phyloP scores from a whole-genome alignment of 2,797 vertebrate genomes.

The Chaetodon trifasciatus region DNA sequence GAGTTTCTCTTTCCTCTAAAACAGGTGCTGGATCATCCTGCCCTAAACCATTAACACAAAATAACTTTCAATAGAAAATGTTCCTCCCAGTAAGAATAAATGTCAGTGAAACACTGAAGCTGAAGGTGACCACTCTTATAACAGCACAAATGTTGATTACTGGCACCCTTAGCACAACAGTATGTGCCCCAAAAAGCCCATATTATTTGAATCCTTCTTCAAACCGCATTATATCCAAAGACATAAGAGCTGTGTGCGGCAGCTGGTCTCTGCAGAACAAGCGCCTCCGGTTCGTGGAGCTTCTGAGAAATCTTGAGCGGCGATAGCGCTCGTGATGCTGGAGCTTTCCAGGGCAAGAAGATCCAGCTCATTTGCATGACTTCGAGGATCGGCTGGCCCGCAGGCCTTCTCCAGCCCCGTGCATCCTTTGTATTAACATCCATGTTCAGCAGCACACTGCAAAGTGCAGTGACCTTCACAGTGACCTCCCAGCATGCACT shows the following conservation, averaged over 20 bases:
- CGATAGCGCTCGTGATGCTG: conserved; percentile 2
- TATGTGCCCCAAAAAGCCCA: background rate
- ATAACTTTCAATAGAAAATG: background rate
- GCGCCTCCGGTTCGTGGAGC: conserved; percentile 10
- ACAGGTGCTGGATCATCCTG: background rate
- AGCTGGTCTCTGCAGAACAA: conserved; percentile 18
- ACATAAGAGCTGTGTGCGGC: background rate
- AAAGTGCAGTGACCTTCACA: conserved; percentile 71
- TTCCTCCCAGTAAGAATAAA: background rate
- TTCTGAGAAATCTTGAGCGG: conserved; percentile 14
- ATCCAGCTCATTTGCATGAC: conserved; percentile 37
- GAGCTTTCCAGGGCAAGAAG: conserved; percentile 19
- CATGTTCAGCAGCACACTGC: conserved; percentile 41
- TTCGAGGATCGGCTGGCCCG: conserved; percentile 26
- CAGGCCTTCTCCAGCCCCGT: conserved; percentile 38
- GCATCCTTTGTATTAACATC: conserved; percentile 38
- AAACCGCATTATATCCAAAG: background rate
- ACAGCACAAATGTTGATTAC: background rate
- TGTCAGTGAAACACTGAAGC: background rate
- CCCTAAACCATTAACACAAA: background rate
- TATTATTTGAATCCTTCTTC: background rate
- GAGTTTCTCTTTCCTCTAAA: background rate
- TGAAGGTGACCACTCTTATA: background rate
- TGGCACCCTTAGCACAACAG: background rate
- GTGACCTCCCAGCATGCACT: conserved; percentile 67